A percentile compares a stretch with the other conserved stretches of the same genome.
Evolutionary conservation across 1,140 invertebrate genomes (phyloP).

Genomic region (Eurosta solidaginis): DNA sequence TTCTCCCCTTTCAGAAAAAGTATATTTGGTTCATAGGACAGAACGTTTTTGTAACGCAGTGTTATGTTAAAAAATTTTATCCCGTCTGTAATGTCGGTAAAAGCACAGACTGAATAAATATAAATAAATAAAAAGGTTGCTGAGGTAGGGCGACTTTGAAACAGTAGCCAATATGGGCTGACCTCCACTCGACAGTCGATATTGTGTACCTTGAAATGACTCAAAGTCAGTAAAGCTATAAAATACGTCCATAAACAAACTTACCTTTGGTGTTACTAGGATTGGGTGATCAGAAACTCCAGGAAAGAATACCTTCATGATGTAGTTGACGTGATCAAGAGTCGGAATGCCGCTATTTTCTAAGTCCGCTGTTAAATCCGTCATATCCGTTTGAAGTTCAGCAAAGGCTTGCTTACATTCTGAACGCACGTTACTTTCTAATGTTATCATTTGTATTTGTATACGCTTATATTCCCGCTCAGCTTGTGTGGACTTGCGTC

Average conservation of each 20-base stretch:
- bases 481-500: slow-evolving; percentile 91
- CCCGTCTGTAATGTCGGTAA: too few relatives aligned
- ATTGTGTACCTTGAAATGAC: background rate
- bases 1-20: too few relatives aligned
- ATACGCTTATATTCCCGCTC: slow-evolving; percentile 96
- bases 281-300: slow-evolving; percentile 91
- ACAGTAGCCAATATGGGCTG: background rate
- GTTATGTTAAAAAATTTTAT: too few relatives aligned
- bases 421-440: slow-evolving; percentile 95
- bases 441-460: slow-evolving; percentile 98
- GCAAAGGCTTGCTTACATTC: slow-evolving; percentile 99
- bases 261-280: slow-evolving; percentile 79
- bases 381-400: slow-evolving; percentile 99
- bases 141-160: too few relatives aligned
- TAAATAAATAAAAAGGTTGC: background rate
- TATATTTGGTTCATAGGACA: too few relatives aligned
- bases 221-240: background rate
- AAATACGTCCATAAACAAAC: background rate
- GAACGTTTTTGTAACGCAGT: too few relatives aligned
- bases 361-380: slow-evolving; percentile 93
- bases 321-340: slow-evolving; percentile 93
- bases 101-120: background rate
- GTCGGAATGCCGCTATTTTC: slow-evolving; percentile 95
- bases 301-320: slow-evolving; percentile 98
- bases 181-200: too few relatives aligned